These are phyloP conservation scores for Muscicapa adusta DNA, from an alignment of 2,113 vertebrate genomes.

Conservation along the genomic window DNA sequence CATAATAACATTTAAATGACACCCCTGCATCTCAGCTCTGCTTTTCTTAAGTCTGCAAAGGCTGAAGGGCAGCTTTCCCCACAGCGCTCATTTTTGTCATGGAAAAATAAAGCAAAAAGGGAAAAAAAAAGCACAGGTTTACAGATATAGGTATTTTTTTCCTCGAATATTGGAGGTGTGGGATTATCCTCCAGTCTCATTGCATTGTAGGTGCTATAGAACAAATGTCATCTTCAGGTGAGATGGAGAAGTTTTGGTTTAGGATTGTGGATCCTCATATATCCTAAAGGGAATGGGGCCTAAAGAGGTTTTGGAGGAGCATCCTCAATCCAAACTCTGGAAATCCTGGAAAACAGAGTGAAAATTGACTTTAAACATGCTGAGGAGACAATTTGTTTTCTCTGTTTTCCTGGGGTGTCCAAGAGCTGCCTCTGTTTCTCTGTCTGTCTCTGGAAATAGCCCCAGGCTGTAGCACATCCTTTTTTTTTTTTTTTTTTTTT, in stretches of 20 bases:
- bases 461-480: not conserved
- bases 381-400: not conserved
- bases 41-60: not conserved
- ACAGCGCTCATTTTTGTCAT: fast-evolving
- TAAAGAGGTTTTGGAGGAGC: not conserved
- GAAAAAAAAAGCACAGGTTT: not conserved
- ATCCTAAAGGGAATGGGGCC: not conserved
- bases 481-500: not conserved
- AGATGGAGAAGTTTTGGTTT: not conserved
- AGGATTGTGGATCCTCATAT: too few relatives aligned
- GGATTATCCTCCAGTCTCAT: not conserved
- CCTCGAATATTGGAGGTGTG: not conserved
- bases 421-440: not conserved
- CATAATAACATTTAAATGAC: not conserved
- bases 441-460: not conserved
- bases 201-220: not conserved
- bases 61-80: not conserved
- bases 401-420: not conserved
- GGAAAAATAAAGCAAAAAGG: not conserved
- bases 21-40: not conserved
- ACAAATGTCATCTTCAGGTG: not conserved
- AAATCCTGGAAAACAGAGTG: not conserved
- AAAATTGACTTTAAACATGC: not conserved
- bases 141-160: not conserved
- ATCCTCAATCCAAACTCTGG: not conserved